Evolutionary conservation across 2,888 invertebrate species (phyloP).

Genomic region (Eupithecia dodoneata): DNA sequence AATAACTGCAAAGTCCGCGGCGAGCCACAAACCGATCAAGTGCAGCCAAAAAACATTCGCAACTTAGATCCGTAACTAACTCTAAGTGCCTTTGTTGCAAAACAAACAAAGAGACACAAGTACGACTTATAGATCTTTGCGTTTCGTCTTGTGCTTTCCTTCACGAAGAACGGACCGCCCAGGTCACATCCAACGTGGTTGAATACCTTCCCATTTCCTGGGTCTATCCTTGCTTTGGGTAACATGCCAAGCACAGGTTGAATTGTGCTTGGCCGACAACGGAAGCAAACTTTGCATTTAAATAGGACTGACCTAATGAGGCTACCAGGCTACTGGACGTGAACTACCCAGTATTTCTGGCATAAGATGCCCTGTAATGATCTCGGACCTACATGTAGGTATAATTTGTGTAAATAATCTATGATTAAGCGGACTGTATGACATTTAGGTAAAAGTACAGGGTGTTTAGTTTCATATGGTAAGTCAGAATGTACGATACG

Average conservation of each 20-base stretch:
- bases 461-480: no score
- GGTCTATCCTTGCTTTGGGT: neutral
- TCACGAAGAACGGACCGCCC: neutral
- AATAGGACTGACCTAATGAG: neutral
- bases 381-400: no score
- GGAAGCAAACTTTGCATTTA: neutral
- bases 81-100: neutral
- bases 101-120: constrained; percentile 4
- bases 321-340: neutral
- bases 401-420: no score
- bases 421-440: no score
- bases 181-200: neutral
- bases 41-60: constrained; percentile 8
- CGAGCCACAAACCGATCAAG: constrained; percentile 4
- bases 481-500: no score
- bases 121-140: neutral
- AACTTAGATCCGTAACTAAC: neutral
- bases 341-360: neutral
- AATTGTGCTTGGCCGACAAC: neutral
- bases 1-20: constrained; percentile 8
- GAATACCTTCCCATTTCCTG: neutral
- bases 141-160: neutral
- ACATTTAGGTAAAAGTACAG: no score
- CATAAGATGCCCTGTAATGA: no score
- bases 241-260: neutral